Evolutionary conservation across 2,797 vertebrate genomes (phyloP).

Genomic region (Gastrophryne carolinensis): DNA sequence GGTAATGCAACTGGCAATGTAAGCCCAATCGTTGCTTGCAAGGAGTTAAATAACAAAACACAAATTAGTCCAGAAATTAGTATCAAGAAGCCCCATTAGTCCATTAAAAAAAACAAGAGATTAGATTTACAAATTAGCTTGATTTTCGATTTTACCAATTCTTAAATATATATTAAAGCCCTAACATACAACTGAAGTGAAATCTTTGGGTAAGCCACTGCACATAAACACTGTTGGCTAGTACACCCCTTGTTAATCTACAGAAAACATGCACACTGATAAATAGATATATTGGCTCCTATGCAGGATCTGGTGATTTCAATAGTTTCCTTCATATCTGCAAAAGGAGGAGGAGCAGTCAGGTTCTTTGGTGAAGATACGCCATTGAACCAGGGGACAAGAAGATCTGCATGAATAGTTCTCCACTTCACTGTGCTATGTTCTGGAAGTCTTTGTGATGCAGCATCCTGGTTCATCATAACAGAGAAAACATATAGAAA

Average conservation of each 20-base stretch:
- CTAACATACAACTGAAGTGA: too few relatives aligned
- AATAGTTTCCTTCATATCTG: neutral
- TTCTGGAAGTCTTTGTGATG: neutral
- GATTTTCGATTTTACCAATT: too few relatives aligned
- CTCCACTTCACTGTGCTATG: neutral
- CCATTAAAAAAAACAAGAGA: too few relatives aligned
- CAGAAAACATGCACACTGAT: neutral
- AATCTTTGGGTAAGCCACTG: neutral
- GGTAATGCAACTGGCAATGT: too few relatives aligned
- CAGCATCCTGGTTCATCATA: neutral
- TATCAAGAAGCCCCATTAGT: too few relatives aligned
- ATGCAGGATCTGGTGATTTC: neutral
- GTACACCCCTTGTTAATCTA: neutral
- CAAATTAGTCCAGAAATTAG: too few relatives aligned
- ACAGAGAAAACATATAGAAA: neutral
- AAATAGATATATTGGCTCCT: neutral
- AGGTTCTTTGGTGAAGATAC: neutral
- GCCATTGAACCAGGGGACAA: neutral
- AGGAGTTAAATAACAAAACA: too few relatives aligned
- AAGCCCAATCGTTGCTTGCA: too few relatives aligned
- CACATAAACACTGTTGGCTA: neutral
- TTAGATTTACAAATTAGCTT: too few relatives aligned
- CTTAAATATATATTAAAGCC: too few relatives aligned
- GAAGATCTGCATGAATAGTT: neutral
- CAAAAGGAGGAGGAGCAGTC: neutral